Evolutionary conservation across 92 coral and sea anemone genomes (phyloP), one percentile per base, ranked within the genome.

Genomic region (Siderastrea siderea): DNA sequence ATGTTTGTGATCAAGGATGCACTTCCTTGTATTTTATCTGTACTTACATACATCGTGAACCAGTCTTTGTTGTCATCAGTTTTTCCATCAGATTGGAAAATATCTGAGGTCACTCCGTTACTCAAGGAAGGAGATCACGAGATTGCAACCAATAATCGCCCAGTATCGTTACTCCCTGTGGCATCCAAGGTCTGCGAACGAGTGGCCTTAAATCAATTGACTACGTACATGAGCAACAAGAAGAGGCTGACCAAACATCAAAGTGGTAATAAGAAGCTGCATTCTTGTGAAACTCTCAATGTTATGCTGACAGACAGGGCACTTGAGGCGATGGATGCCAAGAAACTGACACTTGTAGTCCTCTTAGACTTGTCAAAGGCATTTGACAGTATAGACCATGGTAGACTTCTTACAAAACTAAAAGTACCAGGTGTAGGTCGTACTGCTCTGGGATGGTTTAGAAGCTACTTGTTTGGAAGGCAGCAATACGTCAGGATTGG

Each of bases 111-210:
- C 54, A 72, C 64, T 51, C 89, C 89, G n/a, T n/a, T n/a, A n/a
- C n/a, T n/a, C n/a, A n/a, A n/a, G n/a, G n/a, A n/a, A n/a, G n/a
- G n/a, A n/a, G 85, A 84, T 75, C 85, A 84, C 45, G 85, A 77
- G 66, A 49, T 84, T 1, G n/a, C 87, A 5, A 51, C 11, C 64
- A 78, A 86, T 46, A 90, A 86, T 16, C 87, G 87, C 26, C 91
- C 91, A 8, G 77, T 86, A n/a, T n/a, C n/a, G n/a, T n/a, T n/a
- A n/a, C n/a, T n/a, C n/a, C n/a, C n/a, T n/a, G n/a, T n/a, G 53
- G 88, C 88, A 8, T 91, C 94, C 1, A 91, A 91, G 63, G 62
- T 88, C 6, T 91, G 94, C 57, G 84, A 90, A 58, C 75, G 87
- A 71, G 59, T 87, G 7, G 93, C 90, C 11, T 72, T 90, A 12